A percentile compares a stretch with the other conserved stretches of the same genome.
phyloP scores from a whole-genome alignment of 2,888 invertebrate species.

The Epirrita christyi region DNA sequence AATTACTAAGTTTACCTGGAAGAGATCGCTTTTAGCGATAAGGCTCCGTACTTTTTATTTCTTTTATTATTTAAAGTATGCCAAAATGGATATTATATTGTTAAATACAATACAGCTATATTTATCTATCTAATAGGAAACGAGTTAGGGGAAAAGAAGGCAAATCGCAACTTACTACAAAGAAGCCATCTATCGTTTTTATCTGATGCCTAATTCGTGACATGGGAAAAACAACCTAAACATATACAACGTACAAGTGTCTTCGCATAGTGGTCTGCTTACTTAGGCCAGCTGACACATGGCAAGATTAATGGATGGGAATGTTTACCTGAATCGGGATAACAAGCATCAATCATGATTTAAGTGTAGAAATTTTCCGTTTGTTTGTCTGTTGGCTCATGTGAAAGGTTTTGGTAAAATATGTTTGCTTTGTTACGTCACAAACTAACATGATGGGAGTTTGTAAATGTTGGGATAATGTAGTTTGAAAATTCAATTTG shows the following conservation, averaged over 20 bases:
- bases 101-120: no score
- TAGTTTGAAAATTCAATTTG: slow-evolving; percentile 8
- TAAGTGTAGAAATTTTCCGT: slow-evolving; percentile 40
- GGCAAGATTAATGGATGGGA: slow-evolving; percentile 45
- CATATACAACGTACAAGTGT: not conserved
- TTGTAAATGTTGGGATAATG: slow-evolving; percentile 15
- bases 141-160: not conserved
- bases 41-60: no score
- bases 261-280: slow-evolving; percentile 35
- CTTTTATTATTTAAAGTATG: no score
- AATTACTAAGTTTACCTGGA: no score
- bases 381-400: slow-evolving; percentile 33
- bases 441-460: slow-evolving; percentile 19
- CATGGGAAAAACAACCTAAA: slow-evolving; percentile 2
- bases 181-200: slow-evolving; percentile 1
- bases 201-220: slow-evolving; percentile 6
- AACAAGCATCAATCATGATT: slow-evolving; percentile 56
- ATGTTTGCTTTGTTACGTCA: slow-evolving; percentile 28
- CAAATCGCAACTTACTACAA: not conserved
- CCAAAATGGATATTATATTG: no score
- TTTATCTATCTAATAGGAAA: no score
- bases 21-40: no score
- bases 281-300: slow-evolving; percentile 37
- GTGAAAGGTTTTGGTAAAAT: slow-evolving; percentile 37
- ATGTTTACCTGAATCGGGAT: slow-evolving; percentile 47